These are phyloP conservation scores for Formica aserva DNA, from an alignment of 2,888 invertebrate species.

Conservation along the genomic window DNA sequence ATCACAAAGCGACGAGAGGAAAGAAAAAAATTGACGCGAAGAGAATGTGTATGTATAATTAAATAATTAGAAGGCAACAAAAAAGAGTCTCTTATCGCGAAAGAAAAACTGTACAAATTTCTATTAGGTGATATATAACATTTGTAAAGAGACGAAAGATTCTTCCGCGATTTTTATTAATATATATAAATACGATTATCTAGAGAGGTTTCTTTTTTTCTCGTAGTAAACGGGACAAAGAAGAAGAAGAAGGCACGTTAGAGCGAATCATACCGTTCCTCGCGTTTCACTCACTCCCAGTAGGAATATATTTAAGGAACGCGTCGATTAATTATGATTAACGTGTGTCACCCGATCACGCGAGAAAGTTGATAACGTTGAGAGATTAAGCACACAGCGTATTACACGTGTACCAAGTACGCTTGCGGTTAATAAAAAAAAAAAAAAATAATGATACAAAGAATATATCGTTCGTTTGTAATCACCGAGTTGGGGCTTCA, in stretches of 20 bases:
- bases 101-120: conserved; percentile 84
- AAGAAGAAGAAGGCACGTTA: conserved; percentile 40
- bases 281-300: conserved; percentile 57
- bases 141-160: conserved; percentile 79
- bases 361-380: conserved; percentile 47
- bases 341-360: conserved; percentile 46
- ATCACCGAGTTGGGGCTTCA: conserved; percentile 50
- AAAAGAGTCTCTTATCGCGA: conserved; percentile 70
- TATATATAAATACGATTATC: conserved; percentile 68
- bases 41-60: conserved; percentile 66
- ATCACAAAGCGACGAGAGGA: conserved; percentile 55
- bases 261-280: conserved; percentile 44
- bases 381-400: conserved; percentile 30
- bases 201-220: conserved; percentile 45
- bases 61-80: conserved; percentile 56
- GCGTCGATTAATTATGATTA: conserved; percentile 3
- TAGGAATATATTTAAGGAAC: conserved; percentile 44
- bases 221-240: conserved; percentile 47
- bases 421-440: conserved; percentile 47
- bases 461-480: conserved; percentile 50
- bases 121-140: conserved; percentile 76
- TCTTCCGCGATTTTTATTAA: conserved; percentile 82
- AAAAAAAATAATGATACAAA: conserved; percentile 14
- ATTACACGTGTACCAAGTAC: conserved; percentile 41
- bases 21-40: conserved; percentile 53